Evolutionary conservation across 2,888 invertebrate genomes (phyloP).

Genomic region (Synanthedon vespiformis): DNA sequence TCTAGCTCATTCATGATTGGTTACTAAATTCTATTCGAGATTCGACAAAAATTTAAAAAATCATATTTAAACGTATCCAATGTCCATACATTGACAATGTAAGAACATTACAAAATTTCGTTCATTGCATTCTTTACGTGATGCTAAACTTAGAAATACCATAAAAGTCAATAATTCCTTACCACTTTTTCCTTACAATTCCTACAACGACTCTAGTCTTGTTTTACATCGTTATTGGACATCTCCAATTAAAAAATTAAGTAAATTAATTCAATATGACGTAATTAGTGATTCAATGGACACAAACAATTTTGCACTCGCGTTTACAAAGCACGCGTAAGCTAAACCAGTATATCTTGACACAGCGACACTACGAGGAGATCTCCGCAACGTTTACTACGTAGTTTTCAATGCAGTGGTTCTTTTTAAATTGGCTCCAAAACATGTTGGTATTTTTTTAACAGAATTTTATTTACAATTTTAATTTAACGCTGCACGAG

Average conservation of each 20-base stretch:
- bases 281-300: constrained; percentile 6
- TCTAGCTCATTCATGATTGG: too few species aligned
- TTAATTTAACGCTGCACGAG: background rate
- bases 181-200: background rate
- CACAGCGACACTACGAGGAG: constrained; percentile 7
- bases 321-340: background rate
- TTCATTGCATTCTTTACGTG: background rate
- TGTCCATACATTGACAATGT: too few species aligned
- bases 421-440: constrained; percentile 1
- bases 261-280: background rate
- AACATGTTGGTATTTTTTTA: constrained; percentile 5
- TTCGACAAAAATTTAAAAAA: too few species aligned
- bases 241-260: background rate
- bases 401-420: background rate
- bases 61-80: too few species aligned
- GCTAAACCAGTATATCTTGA: constrained; percentile 12
- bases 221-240: background rate
- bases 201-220: too few species aligned
- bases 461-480: constrained; percentile 3
- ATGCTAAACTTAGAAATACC: background rate
- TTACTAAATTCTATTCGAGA: too few species aligned
- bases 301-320: constrained; percentile 4
- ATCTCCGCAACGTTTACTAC: background rate
- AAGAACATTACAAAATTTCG: background rate
- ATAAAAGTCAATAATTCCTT: background rate